A percentile compares a stretch with the other conserved stretches of the same genome.
phyloP scores from a whole-genome alignment of 2,797 vertebrate genomes.

The Thripadectes ignobilis region DNA sequence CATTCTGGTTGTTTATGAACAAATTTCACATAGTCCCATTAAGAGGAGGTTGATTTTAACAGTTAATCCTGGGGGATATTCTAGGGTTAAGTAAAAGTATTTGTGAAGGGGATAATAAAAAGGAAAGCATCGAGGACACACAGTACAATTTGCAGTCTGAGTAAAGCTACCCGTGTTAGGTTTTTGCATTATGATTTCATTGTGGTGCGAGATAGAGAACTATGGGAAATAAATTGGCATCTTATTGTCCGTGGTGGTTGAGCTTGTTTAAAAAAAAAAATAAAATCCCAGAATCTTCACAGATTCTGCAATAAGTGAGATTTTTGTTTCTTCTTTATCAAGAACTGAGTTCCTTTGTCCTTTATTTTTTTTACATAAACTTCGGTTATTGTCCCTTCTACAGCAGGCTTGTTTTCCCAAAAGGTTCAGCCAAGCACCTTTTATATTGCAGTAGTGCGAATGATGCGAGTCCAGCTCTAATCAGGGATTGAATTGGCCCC shows the following conservation, averaged over 20 bases:
- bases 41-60: background rate
- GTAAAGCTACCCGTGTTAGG: background rate
- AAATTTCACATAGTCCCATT: background rate
- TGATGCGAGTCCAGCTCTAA: background rate
- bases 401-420: background rate
- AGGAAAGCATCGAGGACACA: background rate
- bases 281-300: background rate
- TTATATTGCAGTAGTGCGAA: background rate
- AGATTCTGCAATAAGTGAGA: background rate
- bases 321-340: background rate
- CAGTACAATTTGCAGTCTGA: background rate
- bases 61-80: background rate
- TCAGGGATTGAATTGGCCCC: background rate
- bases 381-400: background rate
- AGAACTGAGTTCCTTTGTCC: background rate
- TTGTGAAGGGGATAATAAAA: background rate
- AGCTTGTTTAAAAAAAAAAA: background rate
- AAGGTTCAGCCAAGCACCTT: background rate
- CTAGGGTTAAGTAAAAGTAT: background rate
- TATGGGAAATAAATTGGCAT: background rate
- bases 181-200: background rate
- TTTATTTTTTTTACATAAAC: background rate
- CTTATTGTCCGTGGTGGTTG: background rate
- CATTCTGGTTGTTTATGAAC: background rate
- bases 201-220: background rate